A percentile compares a stretch with the other conserved stretches of the same genome.
Evolutionary conservation across 2,888 invertebrate genomes (phyloP).

Genomic region (Epinotia brunnichana): DNA sequence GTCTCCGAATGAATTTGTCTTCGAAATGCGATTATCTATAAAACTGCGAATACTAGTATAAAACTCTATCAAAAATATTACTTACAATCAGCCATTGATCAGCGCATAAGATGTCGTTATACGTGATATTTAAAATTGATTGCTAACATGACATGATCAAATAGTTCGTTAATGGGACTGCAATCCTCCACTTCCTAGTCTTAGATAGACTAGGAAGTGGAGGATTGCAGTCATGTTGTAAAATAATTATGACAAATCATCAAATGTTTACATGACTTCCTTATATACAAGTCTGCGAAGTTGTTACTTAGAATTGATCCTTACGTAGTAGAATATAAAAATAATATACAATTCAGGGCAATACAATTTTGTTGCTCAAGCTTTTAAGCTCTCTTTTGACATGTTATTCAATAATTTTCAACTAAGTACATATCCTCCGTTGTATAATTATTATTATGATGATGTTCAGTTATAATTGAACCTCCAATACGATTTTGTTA

Average conservation of each 20-base stretch:
- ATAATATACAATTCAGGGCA: too few species aligned
- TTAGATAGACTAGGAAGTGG: too few species aligned
- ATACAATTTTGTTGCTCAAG: too few species aligned
- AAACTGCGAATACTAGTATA: too few species aligned
- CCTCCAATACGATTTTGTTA: background rate
- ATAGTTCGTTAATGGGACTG: background rate
- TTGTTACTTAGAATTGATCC: background rate
- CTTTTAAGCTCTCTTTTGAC: too few species aligned
- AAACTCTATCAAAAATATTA: background rate
- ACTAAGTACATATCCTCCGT: background rate
- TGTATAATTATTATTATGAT: background rate
- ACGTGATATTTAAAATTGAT: slow-evolving; percentile 6
- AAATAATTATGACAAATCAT: background rate
- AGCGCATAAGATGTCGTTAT: background rate
- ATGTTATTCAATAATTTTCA: background rate
- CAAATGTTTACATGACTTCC: background rate
- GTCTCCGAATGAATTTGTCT: too few species aligned
- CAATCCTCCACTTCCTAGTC: slow-evolving; percentile 10
- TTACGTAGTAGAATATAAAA: background rate
- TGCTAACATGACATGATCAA: slow-evolving; percentile 6
- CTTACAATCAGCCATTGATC: background rate
- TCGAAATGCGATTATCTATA: too few species aligned
- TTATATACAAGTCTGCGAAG: background rate
- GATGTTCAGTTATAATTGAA: background rate
- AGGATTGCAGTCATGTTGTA: slow-evolving; percentile 3